These are phyloP conservation scores for Characodon lateralis DNA, from an alignment of 2,797 vertebrate genomes.

Conservation along the genomic window DNA sequence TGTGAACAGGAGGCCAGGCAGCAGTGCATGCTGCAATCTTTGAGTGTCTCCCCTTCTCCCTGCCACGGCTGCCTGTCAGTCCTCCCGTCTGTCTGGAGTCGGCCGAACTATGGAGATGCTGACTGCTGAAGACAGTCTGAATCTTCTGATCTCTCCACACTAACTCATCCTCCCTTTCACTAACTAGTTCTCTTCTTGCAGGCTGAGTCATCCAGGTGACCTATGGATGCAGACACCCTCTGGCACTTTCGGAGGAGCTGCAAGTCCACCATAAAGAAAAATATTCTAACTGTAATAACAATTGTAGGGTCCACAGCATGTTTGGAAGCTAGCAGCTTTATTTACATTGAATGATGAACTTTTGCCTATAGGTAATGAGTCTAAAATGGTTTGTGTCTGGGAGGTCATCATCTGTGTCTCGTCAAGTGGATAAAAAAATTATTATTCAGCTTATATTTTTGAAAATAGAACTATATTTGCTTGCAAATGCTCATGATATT, in stretches of 20 bases:
- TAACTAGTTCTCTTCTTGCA: slow-evolving; percentile 71
- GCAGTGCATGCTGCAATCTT: slow-evolving; percentile 55
- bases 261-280: slow-evolving; percentile 14
- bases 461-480: background rate
- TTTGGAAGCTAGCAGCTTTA: background rate
- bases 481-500: background rate
- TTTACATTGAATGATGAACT: background rate
- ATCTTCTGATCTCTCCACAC: slow-evolving; percentile 55
- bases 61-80: slow-evolving; percentile 48
- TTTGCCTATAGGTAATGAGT: background rate
- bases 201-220: slow-evolving; percentile 64
- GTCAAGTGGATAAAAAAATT: background rate
- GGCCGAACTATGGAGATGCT: slow-evolving; percentile 53
- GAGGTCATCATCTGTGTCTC: background rate
- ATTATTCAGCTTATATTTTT: background rate
- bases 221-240: slow-evolving; percentile 50
- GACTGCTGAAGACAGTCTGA: slow-evolving; percentile 57
- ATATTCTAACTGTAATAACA: slow-evolving; percentile 7
- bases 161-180: slow-evolving; percentile 66
- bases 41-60: slow-evolving; percentile 27
- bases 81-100: slow-evolving; percentile 54
- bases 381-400: background rate
- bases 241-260: slow-evolving; percentile 36
- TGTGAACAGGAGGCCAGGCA: slow-evolving; percentile 58
- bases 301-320: slow-evolving; percentile 17